Evolutionary conservation across 2,797 vertebrate species (phyloP).

Genomic region (Petrocephalus schoutedeni): DNA sequence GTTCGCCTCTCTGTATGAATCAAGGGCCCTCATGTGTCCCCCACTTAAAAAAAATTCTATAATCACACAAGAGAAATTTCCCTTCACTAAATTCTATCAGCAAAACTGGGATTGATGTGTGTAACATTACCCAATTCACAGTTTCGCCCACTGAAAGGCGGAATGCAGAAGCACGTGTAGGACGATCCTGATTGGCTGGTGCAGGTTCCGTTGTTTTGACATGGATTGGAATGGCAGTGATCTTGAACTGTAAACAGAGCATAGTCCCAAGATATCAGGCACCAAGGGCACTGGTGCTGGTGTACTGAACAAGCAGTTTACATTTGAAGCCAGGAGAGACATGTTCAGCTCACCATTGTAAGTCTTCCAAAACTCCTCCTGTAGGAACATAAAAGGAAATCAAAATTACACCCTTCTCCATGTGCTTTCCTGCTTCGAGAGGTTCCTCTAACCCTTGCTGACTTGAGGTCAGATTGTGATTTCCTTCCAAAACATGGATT

Average conservation of each 20-base stretch:
- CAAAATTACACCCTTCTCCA: not conserved
- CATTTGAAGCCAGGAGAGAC: not conserved
- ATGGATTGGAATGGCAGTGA: slow-evolving; percentile 53
- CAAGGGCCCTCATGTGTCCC: not conserved
- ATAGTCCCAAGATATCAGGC: not conserved
- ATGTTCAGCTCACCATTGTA: slow-evolving; percentile 54
- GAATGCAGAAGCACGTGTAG: slow-evolving; percentile 56
- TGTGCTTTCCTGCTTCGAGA: not conserved
- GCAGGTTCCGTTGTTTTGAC: slow-evolving; percentile 61
- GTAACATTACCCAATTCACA: slow-evolving; percentile 58
- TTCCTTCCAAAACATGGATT: not conserved
- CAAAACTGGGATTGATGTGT: not conserved
- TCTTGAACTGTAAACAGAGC: slow-evolving; percentile 47
- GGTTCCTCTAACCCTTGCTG: not conserved
- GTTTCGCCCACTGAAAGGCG: slow-evolving; percentile 52
- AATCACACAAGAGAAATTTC: not conserved
- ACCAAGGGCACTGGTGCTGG: not conserved
- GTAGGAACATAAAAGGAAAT: slow-evolving; percentile 29
- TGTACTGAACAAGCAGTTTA: not conserved
- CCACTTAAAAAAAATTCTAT: not conserved
- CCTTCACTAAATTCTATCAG: not conserved
- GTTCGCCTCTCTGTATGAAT: not conserved
- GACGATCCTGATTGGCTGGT: slow-evolving; percentile 15
- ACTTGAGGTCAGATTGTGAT: not conserved
- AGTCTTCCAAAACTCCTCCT: slow-evolving; percentile 66